Percentiles rank a stretch among this genome's conserved stretches.
phyloP scores from a whole-genome alignment of 2,888 invertebrate species.

The Hyppa rectilinea region DNA sequence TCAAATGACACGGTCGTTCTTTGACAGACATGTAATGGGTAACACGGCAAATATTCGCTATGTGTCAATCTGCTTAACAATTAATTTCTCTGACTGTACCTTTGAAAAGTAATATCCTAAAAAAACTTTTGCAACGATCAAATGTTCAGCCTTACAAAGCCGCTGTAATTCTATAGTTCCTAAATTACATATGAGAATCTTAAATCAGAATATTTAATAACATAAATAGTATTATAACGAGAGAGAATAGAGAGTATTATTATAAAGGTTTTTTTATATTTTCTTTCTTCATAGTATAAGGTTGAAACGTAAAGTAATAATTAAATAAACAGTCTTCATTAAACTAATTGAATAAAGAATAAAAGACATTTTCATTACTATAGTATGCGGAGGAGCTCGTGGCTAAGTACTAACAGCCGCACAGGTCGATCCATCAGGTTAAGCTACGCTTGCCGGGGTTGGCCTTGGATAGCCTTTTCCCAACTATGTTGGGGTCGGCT shows the following conservation, averaged over 20 bases:
- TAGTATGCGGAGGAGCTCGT: too few relatives aligned
- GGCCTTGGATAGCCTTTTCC: too few relatives aligned
- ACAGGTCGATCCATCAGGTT: too few relatives aligned
- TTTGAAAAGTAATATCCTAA: neutral
- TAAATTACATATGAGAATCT: slow-evolving; percentile 34
- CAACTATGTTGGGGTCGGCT: too few relatives aligned
- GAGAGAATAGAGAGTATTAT: slow-evolving; percentile 15
- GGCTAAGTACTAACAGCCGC: too few relatives aligned
- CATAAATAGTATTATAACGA: slow-evolving; percentile 8
- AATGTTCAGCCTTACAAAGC: neutral
- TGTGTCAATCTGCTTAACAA: neutral
- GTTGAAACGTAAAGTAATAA: neutral
- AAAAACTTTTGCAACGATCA: neutral
- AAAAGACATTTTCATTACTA: neutral
- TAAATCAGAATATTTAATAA: slow-evolving; percentile 5
- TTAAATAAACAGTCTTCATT: neutral
- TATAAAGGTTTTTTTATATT: neutral
- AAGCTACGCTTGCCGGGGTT: too few relatives aligned
- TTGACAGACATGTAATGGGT: neutral
- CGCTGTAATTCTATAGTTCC: slow-evolving; percentile 43
- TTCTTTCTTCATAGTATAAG: neutral
- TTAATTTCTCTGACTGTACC: neutral
- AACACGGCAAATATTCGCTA: too few relatives aligned
- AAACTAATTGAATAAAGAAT: too few relatives aligned
- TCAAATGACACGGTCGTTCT: neutral